Conservation (phyloP, 2,888 invertebrate genomes). For the Sceliomorpha sp. region DNA sequence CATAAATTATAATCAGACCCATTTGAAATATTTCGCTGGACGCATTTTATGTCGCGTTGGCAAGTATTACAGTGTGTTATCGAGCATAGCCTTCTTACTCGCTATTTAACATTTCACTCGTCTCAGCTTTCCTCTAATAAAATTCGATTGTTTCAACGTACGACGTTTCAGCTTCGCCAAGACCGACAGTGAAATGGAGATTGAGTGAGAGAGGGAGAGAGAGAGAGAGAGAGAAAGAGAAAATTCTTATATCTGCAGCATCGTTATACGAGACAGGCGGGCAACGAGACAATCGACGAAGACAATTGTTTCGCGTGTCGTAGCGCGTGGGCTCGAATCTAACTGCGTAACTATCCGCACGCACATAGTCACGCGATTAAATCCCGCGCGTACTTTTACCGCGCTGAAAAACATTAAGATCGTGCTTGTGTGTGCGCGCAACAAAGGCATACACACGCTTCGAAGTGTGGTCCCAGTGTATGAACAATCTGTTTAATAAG, state of each 20-base stretch:
- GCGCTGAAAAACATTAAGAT: conserved; percentile 28
- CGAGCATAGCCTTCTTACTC: no score
- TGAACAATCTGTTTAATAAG: no score
- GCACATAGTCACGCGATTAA: conserved; percentile 34
- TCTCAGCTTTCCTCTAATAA: no score
- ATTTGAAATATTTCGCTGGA: no score
- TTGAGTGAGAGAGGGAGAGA: no score
- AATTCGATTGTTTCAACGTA: background rate
- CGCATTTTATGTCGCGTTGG: no score
- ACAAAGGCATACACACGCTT: conserved; percentile 27
- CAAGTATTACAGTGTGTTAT: no score
- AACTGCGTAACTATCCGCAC: conserved; percentile 51
- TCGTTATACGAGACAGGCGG: conserved; percentile 63
- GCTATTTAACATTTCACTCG: no score
- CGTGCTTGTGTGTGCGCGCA: conserved; percentile 42
- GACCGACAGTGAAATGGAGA: no score
- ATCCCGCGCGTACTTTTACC: conserved; percentile 34
- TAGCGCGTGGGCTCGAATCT: conserved; percentile 48
- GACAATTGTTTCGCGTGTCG: conserved; percentile 64
- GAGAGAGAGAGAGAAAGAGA: no score
- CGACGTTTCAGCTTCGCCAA: conserved; percentile 4
- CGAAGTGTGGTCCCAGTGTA: no score
- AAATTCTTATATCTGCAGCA: conserved; percentile 67
- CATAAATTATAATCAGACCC: no score
- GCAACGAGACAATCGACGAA: conserved; percentile 58